phyloP scores from a whole-genome alignment of 2,113 vertebrate species.

The crab-eating macaque (Macaca fascicularis) region DNA sequence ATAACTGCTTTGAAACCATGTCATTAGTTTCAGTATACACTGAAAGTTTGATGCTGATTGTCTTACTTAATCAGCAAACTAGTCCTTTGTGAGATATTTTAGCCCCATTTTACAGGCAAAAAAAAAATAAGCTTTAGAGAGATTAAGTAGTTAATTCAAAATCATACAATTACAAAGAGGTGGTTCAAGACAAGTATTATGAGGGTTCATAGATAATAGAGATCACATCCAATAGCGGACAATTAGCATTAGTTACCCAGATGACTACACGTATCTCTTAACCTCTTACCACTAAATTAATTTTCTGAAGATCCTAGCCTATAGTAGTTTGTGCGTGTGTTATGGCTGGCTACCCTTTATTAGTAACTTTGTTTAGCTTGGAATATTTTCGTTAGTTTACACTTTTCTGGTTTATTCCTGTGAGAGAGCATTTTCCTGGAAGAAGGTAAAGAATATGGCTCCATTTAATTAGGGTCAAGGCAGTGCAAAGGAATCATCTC shows the following conservation, averaged over 20 bases:
- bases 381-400: conserved; percentile 23
- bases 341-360: not conserved
- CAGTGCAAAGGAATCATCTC: not conserved
- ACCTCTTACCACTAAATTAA: not conserved
- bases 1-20: not conserved
- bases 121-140: not conserved
- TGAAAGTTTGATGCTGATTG: not conserved
- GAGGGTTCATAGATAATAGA: not conserved
- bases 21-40: not conserved
- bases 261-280: not conserved
- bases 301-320: not conserved
- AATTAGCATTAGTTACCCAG: not conserved
- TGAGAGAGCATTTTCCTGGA: conserved; percentile 17
- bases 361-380: not conserved
- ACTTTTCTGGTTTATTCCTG: not conserved
- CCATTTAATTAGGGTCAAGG: conserved; percentile 28
- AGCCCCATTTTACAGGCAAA: not conserved
- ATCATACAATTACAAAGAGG: not conserved
- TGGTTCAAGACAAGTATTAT: not conserved
- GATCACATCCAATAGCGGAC: not conserved
- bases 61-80: not conserved
- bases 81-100: not conserved
- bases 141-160: not conserved
- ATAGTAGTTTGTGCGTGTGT: not conserved
- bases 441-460: not conserved